Evolutionary conservation across 2,797 vertebrate species (phyloP).

Genomic region (Leuciscus waleckii): DNA sequence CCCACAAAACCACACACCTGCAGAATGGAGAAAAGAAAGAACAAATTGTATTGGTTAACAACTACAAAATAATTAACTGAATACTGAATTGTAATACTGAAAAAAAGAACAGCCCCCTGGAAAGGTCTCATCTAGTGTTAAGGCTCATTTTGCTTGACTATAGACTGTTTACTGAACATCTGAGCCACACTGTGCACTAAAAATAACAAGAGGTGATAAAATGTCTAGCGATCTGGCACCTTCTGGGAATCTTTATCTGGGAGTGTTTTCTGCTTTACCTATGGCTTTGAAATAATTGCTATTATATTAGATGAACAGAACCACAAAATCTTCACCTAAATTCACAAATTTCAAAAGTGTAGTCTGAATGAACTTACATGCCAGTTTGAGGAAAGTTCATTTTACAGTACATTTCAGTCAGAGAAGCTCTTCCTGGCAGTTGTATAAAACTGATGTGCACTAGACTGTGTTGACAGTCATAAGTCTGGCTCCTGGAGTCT

Average conservation of each 20-base stretch:
- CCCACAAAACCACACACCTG: slow-evolving; percentile 90
- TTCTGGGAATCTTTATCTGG: neutral
- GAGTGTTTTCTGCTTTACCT: neutral
- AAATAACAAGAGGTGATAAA: slow-evolving; percentile 1
- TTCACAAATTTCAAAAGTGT: neutral
- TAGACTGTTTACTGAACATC: neutral
- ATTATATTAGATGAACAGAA: neutral
- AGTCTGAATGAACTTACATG: neutral
- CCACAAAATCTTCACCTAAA: neutral
- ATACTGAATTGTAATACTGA: neutral
- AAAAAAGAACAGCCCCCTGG: neutral
- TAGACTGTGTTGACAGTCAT: slow-evolving; percentile 15
- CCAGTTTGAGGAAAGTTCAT: neutral
- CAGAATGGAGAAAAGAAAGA: slow-evolving; percentile 24
- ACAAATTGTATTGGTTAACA: neutral
- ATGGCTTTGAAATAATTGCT: neutral
- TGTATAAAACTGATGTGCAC: neutral
- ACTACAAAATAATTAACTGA: neutral
- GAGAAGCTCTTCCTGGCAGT: neutral
- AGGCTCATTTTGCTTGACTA: neutral
- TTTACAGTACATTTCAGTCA: slow-evolving; percentile 3
- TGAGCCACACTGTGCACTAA: neutral
- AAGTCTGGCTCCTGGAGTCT: neutral
- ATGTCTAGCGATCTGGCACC: neutral
- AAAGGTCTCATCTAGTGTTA: neutral